Conservation (phyloP, 2,888 invertebrate genomes). For the Erebia epiphron region DNA sequence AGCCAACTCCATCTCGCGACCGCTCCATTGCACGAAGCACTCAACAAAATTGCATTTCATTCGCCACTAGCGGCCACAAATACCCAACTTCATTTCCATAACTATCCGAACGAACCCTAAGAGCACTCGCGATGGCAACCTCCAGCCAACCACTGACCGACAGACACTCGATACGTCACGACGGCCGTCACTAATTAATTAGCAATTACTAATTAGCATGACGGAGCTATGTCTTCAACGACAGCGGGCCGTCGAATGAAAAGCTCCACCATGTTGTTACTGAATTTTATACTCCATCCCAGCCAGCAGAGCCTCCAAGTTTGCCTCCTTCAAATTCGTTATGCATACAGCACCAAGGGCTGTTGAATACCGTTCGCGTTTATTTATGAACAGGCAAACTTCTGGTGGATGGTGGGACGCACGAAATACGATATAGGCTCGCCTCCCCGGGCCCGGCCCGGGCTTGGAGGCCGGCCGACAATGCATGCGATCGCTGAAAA, state of each 20-base stretch:
- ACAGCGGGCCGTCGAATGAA: constrained; percentile 81
- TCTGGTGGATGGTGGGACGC: constrained; percentile 79
- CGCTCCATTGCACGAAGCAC: constrained; percentile 49
- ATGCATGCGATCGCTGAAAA: constrained; percentile 84
- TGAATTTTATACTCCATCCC: constrained; percentile 84
- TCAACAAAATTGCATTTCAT: constrained; percentile 58
- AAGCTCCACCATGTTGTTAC: constrained; percentile 82
- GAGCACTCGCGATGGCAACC: constrained; percentile 7
- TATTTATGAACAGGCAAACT: constrained; percentile 84
- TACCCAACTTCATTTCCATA: constrained; percentile 57
- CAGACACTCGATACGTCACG: not conserved
- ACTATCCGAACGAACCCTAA: constrained; percentile 40
- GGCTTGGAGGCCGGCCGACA: constrained; percentile 65
- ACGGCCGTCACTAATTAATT: constrained; percentile 30
- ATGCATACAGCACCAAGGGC: constrained; percentile 85
- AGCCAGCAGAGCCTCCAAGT: constrained; percentile 83
- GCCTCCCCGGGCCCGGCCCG: constrained; percentile 61
- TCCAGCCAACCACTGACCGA: not conserved
- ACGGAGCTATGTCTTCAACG: constrained; percentile 81
- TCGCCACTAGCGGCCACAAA: constrained; percentile 49
- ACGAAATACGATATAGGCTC: constrained; percentile 75
- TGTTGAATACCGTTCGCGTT: constrained; percentile 84
- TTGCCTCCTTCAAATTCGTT: constrained; percentile 84
- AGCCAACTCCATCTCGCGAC: constrained; percentile 45
- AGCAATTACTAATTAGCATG: constrained; percentile 62